These are phyloP conservation scores for Laothoe populi DNA, from an alignment of 2,888 invertebrate species.

Conservation along the genomic window DNA sequence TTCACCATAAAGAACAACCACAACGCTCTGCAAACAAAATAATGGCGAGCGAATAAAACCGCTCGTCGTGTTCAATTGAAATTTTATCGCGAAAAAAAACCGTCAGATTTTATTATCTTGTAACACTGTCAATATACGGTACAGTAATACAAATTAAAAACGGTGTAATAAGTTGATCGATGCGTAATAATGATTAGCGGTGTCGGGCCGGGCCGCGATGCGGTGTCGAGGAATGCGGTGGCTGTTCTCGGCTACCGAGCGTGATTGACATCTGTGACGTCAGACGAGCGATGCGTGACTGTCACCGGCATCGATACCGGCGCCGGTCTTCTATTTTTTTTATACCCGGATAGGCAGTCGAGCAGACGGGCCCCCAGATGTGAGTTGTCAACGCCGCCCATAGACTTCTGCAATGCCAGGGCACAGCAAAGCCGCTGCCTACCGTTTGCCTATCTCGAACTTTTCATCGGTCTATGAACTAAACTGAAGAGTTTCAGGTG, in stretches of 20 bases:
- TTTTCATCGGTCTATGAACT: too few species aligned
- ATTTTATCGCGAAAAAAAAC: slow-evolving; percentile 16
- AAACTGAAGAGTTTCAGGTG: too few species aligned
- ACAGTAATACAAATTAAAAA: slow-evolving; percentile 48
- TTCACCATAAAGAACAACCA: slow-evolving; percentile 14
- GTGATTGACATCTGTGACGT: slow-evolving; percentile 58
- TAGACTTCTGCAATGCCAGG: too few species aligned
- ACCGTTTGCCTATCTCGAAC: too few species aligned
- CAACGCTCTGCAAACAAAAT: slow-evolving; percentile 9
- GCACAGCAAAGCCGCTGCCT: too few species aligned
- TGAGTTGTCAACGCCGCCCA: background rate
- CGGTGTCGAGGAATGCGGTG: slow-evolving; percentile 45
- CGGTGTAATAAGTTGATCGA: slow-evolving; percentile 51
- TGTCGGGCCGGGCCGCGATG: slow-evolving; percentile 33
- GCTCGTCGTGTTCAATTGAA: slow-evolving; percentile 21
- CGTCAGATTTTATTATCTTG: slow-evolving; percentile 28
- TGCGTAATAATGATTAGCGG: slow-evolving; percentile 37
- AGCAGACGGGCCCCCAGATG: too few species aligned
- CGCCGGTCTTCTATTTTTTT: too few species aligned
- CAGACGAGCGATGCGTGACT: background rate
- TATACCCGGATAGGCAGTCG: too few species aligned
- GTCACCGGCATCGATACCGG: background rate
- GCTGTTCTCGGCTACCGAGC: slow-evolving; percentile 50
- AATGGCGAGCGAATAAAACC: slow-evolving; percentile 25
- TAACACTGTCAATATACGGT: slow-evolving; percentile 38